Conservation (phyloP, 2,888 invertebrate genomes). For the Augiades crinisus region DNA sequence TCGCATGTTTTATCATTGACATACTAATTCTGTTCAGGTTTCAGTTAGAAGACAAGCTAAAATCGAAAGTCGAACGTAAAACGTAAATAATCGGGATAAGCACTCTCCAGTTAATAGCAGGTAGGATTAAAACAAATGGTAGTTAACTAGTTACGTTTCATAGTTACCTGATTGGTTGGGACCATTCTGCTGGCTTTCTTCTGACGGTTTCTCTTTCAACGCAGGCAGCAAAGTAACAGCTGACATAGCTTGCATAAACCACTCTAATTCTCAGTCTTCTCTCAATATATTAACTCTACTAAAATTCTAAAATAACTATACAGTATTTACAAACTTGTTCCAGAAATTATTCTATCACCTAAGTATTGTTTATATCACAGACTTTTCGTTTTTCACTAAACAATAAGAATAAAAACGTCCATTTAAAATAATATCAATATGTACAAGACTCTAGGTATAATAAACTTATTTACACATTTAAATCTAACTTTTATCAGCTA, state of each 20-base stretch:
- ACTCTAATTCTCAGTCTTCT: constrained; percentile 77
- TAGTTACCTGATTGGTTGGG: constrained; percentile 66
- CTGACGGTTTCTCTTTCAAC: constrained; percentile 74
- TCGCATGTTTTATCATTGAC: not conserved
- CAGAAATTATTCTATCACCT: constrained; percentile 77
- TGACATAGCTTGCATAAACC: constrained; percentile 76
- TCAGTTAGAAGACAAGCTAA: not conserved
- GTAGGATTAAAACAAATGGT: not conserved
- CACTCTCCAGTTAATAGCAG: not conserved
- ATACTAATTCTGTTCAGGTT: not conserved
- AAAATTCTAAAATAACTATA: constrained; percentile 76
- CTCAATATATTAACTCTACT: constrained; percentile 75
- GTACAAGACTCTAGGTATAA: constrained; percentile 76
- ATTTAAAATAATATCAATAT: constrained; percentile 80
- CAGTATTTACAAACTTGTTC: constrained; percentile 78
- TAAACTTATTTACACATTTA: constrained; percentile 80
- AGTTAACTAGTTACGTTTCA: not conserved
- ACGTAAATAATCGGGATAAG: not conserved
- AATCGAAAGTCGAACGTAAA: constrained; percentile 10
- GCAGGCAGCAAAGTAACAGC: constrained; percentile 77
- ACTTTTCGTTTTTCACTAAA: constrained; percentile 82
- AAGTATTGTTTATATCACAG: constrained; percentile 83
- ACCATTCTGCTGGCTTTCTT: constrained; percentile 68
- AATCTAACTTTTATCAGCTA: constrained; percentile 78
- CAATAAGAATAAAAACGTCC: constrained; percentile 82